Evolutionary conservation across 2,797 vertebrate species (phyloP), one percentile per base, ranked within the genome.

Genomic region (Gymnodraco acuticeps): DNA sequence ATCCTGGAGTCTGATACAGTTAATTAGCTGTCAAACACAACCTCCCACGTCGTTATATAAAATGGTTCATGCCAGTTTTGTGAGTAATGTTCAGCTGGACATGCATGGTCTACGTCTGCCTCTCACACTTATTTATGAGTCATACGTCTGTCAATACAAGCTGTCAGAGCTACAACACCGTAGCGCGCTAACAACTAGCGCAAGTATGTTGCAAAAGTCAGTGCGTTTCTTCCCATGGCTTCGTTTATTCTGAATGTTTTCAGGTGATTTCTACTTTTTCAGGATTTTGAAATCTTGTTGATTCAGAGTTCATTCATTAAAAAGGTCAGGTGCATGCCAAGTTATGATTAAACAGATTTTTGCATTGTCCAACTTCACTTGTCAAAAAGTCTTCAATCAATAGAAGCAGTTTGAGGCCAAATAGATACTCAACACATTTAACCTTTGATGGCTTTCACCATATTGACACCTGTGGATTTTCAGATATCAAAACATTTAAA

Each of bases 81-180:
- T 76, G 78, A 71, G 53, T 70, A 69, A 60, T 19, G 64, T 75
- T 80, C 43, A 46, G 63, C 60, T 74, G 70, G 73, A 63, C n/a
- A 2, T 80, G 76, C 73, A 63, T 72, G 38, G 60, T 78, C 50
- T 31, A 64, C 23, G 45, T 84, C 67, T 63, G 74, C 45, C 45
- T 47, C 33, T 75, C 59, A 48, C 46, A n/a, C 63, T 65, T 20
- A 71, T 84, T 74, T 64, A 55, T 90, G 89, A 91, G 66, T 90
- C 88, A 91, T 54, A 0, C 38, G 10, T 79, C 83, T 89, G 83
- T 87, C 81, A 84, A 14, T 69, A 41, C 48, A 11, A 67, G 46
- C 68, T 60, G 76, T 77, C 70, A 74, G 52, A 23, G 38, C 48
- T 23, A 7, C 19, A 47, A 31, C 54, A 68, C 63, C 2, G 1